Conservation (phyloP, 2,113 vertebrate species). For the Pongo pygmaeus region DNA sequence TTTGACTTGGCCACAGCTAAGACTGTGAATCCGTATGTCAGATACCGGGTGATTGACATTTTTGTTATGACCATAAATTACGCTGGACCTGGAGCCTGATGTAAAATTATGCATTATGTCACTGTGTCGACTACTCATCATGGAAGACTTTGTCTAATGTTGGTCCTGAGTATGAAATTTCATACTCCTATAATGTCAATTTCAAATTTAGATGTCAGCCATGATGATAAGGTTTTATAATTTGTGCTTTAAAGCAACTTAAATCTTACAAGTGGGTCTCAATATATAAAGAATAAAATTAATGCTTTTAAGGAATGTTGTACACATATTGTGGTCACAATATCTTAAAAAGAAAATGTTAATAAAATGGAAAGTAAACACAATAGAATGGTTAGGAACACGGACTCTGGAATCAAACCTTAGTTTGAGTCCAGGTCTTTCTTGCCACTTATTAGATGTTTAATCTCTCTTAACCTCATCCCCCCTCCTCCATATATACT, state of each 20-base stretch:
- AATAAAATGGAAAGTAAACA: neutral
- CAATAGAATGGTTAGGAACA: neutral
- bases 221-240: neutral
- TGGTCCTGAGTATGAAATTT: neutral
- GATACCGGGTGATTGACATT: conserved; percentile 73
- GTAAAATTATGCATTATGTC: conserved; percentile 19
- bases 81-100: neutral
- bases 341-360: neutral
- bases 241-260: neutral
- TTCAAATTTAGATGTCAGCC: conserved; percentile 13
- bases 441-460: neutral
- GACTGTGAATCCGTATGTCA: conserved; percentile 73
- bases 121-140: conserved; percentile 16
- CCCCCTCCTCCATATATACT: neutral
- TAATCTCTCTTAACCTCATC: neutral
- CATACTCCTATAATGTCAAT: neutral
- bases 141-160: conserved; percentile 18
- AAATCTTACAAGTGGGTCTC: neutral
- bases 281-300: conserved; percentile 5
- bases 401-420: neutral
- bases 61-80: conserved; percentile 58
- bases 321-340: neutral
- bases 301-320: neutral
- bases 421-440: neutral
- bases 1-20: conserved; percentile 75